Evolutionary conservation across 2,113 vertebrate species (phyloP).

Genomic region (Oreotragus oreotragus): DNA sequence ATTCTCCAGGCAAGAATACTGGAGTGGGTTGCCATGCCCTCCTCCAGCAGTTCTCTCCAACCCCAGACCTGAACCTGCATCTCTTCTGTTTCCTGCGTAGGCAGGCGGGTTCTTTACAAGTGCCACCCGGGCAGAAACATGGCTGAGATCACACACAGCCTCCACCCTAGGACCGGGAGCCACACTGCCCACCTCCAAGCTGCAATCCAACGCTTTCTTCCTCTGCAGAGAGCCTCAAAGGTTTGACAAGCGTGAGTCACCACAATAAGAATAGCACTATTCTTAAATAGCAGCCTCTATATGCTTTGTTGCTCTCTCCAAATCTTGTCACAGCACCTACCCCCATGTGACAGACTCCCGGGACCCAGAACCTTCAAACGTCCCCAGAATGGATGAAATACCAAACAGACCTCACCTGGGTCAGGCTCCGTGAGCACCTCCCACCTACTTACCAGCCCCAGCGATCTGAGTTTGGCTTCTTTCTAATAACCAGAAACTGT

Average conservation of each 20-base stretch:
- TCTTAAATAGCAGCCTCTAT: slow-evolving; percentile 13
- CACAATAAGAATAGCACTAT: background rate
- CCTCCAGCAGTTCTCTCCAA: background rate
- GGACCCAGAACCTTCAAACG: background rate
- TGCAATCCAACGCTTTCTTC: background rate
- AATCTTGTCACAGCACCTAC: background rate
- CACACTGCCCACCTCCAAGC: background rate
- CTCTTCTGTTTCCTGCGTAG: background rate
- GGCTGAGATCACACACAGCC: background rate
- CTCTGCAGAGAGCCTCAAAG: background rate
- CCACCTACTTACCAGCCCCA: background rate
- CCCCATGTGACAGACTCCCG: background rate
- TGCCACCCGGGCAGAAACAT: rapidly evolving
- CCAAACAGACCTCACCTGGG: background rate
- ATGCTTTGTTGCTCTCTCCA: background rate
- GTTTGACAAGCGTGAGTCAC: slow-evolving; percentile 1
- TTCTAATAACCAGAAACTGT: background rate
- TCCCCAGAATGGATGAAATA: background rate
- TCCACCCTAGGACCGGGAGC: background rate
- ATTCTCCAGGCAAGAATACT: background rate
- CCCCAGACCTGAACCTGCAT: background rate
- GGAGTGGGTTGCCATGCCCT: background rate
- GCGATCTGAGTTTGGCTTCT: background rate
- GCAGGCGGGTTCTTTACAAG: background rate
- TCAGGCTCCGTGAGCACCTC: rapidly evolving